Percentiles rank a stretch among this genome's conserved stretches.
These are phyloP conservation scores for Anhinga rufa DNA, from an alignment of 2,113 vertebrate species.

Conservation along the genomic window DNA sequence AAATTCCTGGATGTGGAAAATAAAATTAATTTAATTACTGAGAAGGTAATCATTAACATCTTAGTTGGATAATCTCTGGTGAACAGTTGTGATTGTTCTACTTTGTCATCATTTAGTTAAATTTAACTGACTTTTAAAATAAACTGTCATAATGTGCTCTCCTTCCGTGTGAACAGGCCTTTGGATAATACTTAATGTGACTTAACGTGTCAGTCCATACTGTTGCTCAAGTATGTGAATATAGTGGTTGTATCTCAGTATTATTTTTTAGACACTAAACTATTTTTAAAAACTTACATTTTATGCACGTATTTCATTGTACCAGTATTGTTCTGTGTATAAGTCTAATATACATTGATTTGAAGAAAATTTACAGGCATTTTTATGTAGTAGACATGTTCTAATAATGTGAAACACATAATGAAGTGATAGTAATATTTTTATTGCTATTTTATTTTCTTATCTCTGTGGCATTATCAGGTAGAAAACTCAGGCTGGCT, in stretches of 20 bases:
- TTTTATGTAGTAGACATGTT: background rate
- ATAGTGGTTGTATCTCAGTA: background rate
- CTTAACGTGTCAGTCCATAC: background rate
- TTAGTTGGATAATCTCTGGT: background rate
- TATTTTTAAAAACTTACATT: background rate
- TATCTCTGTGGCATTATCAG: background rate
- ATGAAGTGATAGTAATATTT: background rate
- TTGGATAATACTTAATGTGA: background rate
- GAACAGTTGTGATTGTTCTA: background rate
- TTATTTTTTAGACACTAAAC: background rate
- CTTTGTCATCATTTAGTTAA: background rate
- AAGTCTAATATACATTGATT: background rate
- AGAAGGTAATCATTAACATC: conserved; percentile 78
- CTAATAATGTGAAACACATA: background rate
- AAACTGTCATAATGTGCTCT: background rate
- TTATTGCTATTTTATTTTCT: background rate
- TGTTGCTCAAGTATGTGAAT: background rate
- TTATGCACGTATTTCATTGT: background rate
- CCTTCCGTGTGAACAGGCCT: background rate
- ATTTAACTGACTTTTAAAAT: background rate
- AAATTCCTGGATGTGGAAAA: conserved; percentile 75
- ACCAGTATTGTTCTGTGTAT: background rate
- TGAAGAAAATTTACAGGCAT: background rate
- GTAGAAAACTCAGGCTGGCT: background rate
- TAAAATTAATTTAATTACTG: conserved; percentile 79